phyloP scores from a whole-genome alignment of 2,113 vertebrate species.

The Ardeotis arabs region DNA sequence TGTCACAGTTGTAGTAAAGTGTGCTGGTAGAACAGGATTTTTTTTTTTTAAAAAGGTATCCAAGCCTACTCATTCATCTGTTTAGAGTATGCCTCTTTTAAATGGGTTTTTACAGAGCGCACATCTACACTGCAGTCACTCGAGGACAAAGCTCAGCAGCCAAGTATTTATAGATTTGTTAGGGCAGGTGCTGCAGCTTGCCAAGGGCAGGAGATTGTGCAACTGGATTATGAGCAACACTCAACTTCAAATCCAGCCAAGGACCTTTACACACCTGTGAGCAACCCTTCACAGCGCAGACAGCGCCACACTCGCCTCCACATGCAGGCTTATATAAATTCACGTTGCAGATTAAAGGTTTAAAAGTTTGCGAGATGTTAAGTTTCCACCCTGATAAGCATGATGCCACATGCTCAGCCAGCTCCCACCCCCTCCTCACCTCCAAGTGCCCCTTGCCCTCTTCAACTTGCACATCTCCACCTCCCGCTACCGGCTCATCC shows the following conservation, averaged over 20 bases:
- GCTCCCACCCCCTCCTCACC: background rate
- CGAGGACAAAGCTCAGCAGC: slow-evolving; percentile 4
- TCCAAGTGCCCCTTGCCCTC: background rate
- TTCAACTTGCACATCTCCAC: accelerated
- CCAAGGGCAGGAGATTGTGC: background rate
- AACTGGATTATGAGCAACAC: background rate
- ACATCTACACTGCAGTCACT: background rate
- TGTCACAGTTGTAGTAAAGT: background rate
- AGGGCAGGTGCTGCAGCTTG: background rate
- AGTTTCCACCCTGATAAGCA: background rate
- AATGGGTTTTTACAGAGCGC: background rate
- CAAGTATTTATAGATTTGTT: slow-evolving; percentile 39
- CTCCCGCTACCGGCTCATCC: background rate
- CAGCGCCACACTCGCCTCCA: background rate
- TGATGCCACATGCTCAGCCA: background rate
- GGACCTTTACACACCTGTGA: background rate
- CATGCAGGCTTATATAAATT: background rate
- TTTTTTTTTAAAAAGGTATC: background rate
- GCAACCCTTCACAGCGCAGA: background rate
- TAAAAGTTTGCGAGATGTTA: background rate
- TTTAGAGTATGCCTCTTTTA: background rate
- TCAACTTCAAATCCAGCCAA: background rate
- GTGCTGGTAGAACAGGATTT: background rate
- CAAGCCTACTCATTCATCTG: slow-evolving; percentile 9
- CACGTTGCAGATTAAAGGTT: background rate